A percentile compares a stretch with the other conserved stretches of the same genome.
phyloP scores from a whole-genome alignment of 2,113 vertebrate species.

The Nycticorax nycticorax region DNA sequence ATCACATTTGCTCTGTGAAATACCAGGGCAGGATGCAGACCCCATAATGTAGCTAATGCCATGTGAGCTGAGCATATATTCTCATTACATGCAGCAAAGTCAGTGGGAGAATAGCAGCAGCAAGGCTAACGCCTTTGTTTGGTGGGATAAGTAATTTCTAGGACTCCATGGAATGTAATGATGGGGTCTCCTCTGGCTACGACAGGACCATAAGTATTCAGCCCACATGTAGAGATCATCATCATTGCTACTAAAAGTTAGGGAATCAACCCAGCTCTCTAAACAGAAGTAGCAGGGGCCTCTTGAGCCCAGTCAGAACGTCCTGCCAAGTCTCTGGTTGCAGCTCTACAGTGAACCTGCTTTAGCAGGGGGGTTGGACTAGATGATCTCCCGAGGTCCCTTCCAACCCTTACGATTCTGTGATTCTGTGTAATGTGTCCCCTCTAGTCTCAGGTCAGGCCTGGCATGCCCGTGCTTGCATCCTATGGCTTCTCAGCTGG shows the following conservation, averaged over 20 bases:
- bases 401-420: no score
- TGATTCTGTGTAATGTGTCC: no score
- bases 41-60: background rate
- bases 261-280: background rate
- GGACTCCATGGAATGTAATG: background rate
- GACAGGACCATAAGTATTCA: background rate
- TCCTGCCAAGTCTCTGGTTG: background rate
- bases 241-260: background rate
- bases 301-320: background rate
- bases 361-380: no score
- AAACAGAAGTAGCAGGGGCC: background rate
- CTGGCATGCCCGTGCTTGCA: background rate
- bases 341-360: background rate
- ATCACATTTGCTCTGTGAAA: background rate
- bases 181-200: background rate
- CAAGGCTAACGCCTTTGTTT: background rate
- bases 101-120: background rate
- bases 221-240: background rate
- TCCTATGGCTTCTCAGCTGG: accelerated
- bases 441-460: background rate
- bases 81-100: background rate
- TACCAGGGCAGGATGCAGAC: background rate
- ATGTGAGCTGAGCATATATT: background rate
- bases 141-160: background rate
- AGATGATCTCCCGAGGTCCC: no score